Base-by-base conservation (phyloP, 2,797 vertebrate genomes). In the Astyanax mexicanus region DNA sequence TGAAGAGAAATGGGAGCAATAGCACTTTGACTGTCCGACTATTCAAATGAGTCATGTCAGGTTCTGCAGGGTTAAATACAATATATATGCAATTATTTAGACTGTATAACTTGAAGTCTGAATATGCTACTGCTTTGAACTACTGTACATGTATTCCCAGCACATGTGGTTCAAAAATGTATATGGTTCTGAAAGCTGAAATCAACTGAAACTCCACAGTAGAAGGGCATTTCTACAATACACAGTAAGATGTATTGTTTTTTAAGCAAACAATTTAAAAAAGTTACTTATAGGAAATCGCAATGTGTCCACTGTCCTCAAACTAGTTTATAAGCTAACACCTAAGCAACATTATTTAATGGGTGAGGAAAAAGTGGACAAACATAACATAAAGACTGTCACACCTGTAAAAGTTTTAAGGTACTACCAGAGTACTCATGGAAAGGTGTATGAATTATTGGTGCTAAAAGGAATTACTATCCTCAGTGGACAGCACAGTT, bases 211-310 rank as follows among this genome's bases (percentile, higher is more conserved):
- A 21, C 3, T 3, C n/a, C n/a, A n/a, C n/a, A n/a, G 7, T n/a
- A 19, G 1, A n/a, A 21, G 44, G 44, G 0, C 6, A n/a, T 44
- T 47, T n/a, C 6, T 35, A 17, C 57, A 60, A 60, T 10, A 37
- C 7, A 37, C 6, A 4, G 1, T 9, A 35, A 1, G 9, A 37
- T 8, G 37, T n/a, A n/a, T n/a, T n/a, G n/a, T n/a, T n/a, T n/a
- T n/a, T n/a, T n/a, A n/a, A n/a, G n/a, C n/a, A n/a, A n/a, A n/a
- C n/a, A n/a, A n/a, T n/a, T n/a, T n/a, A n/a, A n/a, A n/a, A n/a
- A n/a, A n/a, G n/a, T 77, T 55, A 57, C 25, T 60, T 40, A 12
- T 35, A 58, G 64, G 47, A 68, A 77, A 77, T 65, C 47, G 49
- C 6, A 57, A 40, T 40, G 9, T 40, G 6, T 4, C 9, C 40